Conservation (phyloP, 2,797 vertebrate genomes). For the Falco columbarius region DNA sequence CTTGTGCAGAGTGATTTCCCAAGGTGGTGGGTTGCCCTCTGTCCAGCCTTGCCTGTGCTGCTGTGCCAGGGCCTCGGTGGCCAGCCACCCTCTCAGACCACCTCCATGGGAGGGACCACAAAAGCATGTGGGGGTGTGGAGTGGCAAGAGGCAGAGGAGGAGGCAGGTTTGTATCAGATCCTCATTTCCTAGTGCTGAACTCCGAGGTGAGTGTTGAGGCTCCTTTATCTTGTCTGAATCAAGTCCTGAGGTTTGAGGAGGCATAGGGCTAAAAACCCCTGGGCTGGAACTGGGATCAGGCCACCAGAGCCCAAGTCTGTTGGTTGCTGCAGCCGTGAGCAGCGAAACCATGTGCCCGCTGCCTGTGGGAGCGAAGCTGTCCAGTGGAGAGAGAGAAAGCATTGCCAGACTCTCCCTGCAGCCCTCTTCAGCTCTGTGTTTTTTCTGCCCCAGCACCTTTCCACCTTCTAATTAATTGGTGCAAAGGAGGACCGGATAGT, state of each 20-base stretch:
- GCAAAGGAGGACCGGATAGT: not conserved
- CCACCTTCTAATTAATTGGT: not conserved
- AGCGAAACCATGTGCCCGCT: accelerated
- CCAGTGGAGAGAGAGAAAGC: not conserved
- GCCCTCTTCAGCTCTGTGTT: not conserved
- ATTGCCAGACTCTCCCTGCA: not conserved
- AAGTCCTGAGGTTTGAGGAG: not conserved
- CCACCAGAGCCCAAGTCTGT: not conserved
- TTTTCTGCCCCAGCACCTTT: not conserved
- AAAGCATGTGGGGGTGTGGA: not conserved
- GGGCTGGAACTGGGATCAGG: not conserved
- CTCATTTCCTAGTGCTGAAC: not conserved
- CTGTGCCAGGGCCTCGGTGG: not conserved
- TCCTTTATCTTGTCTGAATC: not conserved
- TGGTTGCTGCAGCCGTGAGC: not conserved
- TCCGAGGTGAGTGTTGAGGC: not conserved
- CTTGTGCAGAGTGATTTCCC: not conserved
- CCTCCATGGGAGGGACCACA: not conserved
- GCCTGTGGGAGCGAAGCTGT: not conserved
- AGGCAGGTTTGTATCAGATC: not conserved
- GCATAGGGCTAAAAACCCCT: not conserved
- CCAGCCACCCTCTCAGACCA: not conserved
- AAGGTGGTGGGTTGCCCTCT: not conserved
- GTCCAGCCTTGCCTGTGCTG: not conserved
- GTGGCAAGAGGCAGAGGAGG: not conserved